These are phyloP conservation scores for Pseudoips prasinana DNA, from an alignment of 2,888 invertebrate species.

Conservation along the genomic window DNA sequence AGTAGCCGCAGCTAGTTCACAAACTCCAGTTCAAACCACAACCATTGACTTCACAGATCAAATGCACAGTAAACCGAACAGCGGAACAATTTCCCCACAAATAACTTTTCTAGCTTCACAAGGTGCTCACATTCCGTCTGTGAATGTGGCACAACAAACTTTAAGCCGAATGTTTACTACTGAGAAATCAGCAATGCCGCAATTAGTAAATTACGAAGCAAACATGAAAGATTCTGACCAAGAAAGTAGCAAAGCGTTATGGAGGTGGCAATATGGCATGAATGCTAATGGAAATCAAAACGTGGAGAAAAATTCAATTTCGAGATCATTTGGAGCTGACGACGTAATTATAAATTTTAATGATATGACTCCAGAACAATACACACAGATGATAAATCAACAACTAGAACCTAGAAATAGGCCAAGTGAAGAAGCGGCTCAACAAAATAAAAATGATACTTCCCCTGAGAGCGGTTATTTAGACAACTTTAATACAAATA, in stretches of 20 bases:
- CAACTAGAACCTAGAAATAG: conserved; percentile 45
- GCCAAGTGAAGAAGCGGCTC: conserved; percentile 21
- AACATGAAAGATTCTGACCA: conserved; percentile 55
- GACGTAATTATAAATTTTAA: conserved; percentile 70
- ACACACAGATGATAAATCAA: conserved; percentile 61
- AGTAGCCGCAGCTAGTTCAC: conserved; percentile 52
- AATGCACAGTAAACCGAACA: conserved; percentile 53
- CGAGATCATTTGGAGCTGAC: conserved; percentile 66
- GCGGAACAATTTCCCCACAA: conserved; percentile 66
- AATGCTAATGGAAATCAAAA: conserved; percentile 54
- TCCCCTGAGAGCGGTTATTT: conserved; percentile 15
- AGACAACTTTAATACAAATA: conserved; percentile 17
- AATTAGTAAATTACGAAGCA: conserved; percentile 70
- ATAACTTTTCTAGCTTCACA: conserved; percentile 75
- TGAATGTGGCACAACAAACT: conserved; percentile 48
- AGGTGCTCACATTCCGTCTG: conserved; percentile 65
- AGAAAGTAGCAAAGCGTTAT: conserved; percentile 64
- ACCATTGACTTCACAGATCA: conserved; percentile 53
- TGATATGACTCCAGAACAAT: conserved; percentile 70
- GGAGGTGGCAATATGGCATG: conserved; percentile 74
- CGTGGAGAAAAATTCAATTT: conserved; percentile 64
- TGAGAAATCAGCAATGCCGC: conserved; percentile 65
- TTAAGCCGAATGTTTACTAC: conserved; percentile 55
- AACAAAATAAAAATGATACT: conserved; percentile 5
- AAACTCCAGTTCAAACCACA: conserved; percentile 51